Evolutionary conservation across 1,140 invertebrate species (phyloP), one percentile per base, ranked within the genome.

Genomic region (Ylistrum balloti): DNA sequence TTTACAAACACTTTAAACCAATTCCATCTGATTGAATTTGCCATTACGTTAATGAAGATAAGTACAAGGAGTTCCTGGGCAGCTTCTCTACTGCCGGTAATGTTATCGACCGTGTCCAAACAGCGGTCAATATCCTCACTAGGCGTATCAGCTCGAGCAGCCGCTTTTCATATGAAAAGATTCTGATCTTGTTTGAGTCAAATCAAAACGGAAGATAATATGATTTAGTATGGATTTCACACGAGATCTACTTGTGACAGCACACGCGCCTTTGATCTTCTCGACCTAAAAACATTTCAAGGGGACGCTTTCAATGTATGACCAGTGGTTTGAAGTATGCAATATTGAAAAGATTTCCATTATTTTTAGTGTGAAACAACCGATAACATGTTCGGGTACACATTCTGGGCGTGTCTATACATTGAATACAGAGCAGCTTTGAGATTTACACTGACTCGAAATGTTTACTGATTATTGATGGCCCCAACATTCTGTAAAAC

Each of bases 1-100:
- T 28, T 74, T 74, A 11, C 22, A 74, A 74, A 74, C 56, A 74
- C 56, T 74, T 74, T 74, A n/a, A 74, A 74, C 9, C 5, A 28
- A 74, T 74, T 74, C 56, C 56, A 74, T 5, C 41, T 45, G 56
- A 74, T 74, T 74, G 56, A 74, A 11, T 74, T 74, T 74, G 56
- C 56, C 56, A 74, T 74, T 74, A 74, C 22, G 56, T 17, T 74
- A 74, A 74, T 74, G n/a, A 74, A 28, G 20, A 5, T 74, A 74
- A 3, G 11, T 28, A 74, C 56, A 17, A n/a, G n/a, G 56, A 74
- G 56, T 28, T 74, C 56, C 56, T n/a, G 56, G 28, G n/a, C n/a
- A 74, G 56, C 56, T 74, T 56, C 11, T 3, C 2, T 22, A 74
- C n/a, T n/a, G 5, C 56, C 17, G 3, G 0, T 74, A n/a, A 74